Conservation (phyloP, 2,113 vertebrate species). For the Aleadryas rufinucha region DNA sequence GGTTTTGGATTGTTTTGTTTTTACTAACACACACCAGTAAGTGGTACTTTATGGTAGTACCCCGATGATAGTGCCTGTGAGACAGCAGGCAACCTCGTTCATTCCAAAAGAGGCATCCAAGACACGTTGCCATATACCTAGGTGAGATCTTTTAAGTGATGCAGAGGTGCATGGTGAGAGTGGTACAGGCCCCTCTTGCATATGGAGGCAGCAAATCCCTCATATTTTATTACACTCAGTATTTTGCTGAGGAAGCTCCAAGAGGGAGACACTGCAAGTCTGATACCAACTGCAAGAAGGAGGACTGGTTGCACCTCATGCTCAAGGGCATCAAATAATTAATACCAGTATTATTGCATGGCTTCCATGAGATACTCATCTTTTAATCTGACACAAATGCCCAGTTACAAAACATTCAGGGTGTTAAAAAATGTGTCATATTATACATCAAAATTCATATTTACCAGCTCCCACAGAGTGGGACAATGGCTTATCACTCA, state of each 20-base stretch:
- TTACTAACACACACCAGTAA: background rate
- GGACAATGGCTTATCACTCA: background rate
- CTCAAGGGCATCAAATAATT: background rate
- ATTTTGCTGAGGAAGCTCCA: background rate
- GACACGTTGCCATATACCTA: fast-evolving
- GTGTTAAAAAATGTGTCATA: background rate
- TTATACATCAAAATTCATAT: background rate
- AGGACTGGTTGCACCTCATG: background rate
- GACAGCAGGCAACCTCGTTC: background rate
- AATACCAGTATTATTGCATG: background rate
- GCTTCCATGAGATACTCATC: background rate
- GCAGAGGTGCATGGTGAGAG: background rate
- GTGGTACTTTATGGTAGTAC: background rate
- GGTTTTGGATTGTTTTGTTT: background rate
- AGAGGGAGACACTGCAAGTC: background rate
- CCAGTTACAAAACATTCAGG: background rate
- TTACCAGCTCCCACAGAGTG: background rate
- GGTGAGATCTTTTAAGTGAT: background rate
- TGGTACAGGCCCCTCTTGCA: background rate
- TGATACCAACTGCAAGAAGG: background rate
- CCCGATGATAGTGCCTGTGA: background rate
- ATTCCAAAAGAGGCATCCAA: background rate
- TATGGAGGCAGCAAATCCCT: background rate
- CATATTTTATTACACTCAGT: background rate
- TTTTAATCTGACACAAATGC: background rate